These are phyloP conservation scores for Spheniscus humboldti DNA, from an alignment of 2,797 vertebrate species.

Conservation along the genomic window DNA sequence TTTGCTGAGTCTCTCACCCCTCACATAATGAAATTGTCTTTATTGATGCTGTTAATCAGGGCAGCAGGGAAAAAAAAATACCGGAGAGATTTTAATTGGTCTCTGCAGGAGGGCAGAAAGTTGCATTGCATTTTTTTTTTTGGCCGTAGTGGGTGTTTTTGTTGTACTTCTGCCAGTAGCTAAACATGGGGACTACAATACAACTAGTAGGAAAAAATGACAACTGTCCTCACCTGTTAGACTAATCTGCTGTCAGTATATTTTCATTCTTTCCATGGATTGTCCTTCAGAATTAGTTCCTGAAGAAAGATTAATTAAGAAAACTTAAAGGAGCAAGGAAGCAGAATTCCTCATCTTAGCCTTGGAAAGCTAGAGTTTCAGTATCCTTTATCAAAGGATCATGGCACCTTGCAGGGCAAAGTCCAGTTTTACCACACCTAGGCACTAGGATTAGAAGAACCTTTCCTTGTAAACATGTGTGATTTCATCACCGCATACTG, in stretches of 20 bases:
- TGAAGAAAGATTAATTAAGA: neutral
- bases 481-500: neutral
- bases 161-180: neutral
- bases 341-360: neutral
- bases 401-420: neutral
- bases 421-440: neutral
- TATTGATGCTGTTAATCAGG: constrained; percentile 47
- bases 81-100: neutral
- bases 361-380: neutral
- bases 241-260: neutral
- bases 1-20: neutral
- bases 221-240: neutral
- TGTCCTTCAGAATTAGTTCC: neutral
- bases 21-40: constrained; percentile 20
- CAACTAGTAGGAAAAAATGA: neutral
- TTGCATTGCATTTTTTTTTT: neutral
- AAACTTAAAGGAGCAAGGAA: neutral
- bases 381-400: neutral
- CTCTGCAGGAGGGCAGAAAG: neutral
- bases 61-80: neutral
- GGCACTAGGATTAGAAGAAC: neutral
- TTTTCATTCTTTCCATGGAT: neutral
- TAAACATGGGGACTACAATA: neutral
- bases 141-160: neutral
- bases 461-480: neutral